Base-by-base conservation (phyloP, 2,888 invertebrate species). In the Epiblema foenella region DNA sequence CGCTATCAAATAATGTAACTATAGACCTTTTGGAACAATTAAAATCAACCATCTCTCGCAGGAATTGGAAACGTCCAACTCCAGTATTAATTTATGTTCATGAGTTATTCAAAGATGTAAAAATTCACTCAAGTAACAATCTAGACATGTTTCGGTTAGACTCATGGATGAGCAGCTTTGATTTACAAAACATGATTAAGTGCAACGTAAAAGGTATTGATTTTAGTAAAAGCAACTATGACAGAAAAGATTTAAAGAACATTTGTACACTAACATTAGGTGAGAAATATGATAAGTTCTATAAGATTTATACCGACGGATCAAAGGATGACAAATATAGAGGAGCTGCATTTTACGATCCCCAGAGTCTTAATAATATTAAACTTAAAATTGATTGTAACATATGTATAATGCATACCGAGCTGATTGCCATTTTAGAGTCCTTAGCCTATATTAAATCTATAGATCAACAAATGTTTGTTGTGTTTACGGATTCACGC, bases 301-400 rank as follows among this genome's bases (percentile, higher is more conserved):
- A n/a, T n/a, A n/a, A n/a, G n/a, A n/a, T n/a, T n/a, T 49, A 49
- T 49, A 49, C 49, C 7, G 49, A 49, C n/a, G 49, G 49, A 7
- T 49, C n/a, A 15, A 49, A 49, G n/a, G n/a, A 49, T n/a, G n/a
- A 15, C 15, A n/a, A n/a, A 7, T n/a, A 49, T n/a, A 49, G 49
- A 49, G 49, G 49, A 49, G 49, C 49, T 12, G 49, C 49, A 15
- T n/a, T 49, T n/a, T 49, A 49, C n/a, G 49, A n/a, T n/a, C n/a
- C 15, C 15, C 49, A 49, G n/a, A 49, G n/a, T 49, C n/a, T 49
- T 1, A 49, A 1, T n/a, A 49, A n/a, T n/a, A n/a, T n/a, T n/a
- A n/a, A n/a, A n/a, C n/a, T n/a, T n/a, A n/a, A n/a, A n/a, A n/a
- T n/a, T n/a, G n/a, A n/a, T n/a, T n/a, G n/a, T n/a, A n/a, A n/a